Evolutionary conservation across 2,113 vertebrate genomes (phyloP).

Genomic region (Sphaerodactylus townsendi): DNA sequence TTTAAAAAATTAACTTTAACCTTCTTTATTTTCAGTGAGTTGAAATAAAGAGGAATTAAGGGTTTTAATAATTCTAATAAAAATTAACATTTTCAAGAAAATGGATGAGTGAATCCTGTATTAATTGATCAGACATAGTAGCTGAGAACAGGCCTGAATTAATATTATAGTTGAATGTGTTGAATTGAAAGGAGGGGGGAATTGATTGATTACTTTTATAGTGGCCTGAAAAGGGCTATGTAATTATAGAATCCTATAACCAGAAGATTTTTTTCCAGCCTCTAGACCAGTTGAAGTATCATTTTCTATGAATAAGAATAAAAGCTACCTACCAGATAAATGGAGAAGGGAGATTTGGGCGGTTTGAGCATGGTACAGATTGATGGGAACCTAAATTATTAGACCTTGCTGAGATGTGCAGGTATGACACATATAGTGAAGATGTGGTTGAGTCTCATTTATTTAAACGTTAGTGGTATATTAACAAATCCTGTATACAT

Average conservation of each 20-base stretch:
- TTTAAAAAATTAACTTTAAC: too few relatives aligned
- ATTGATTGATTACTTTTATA: background rate
- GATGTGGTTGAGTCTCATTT: background rate
- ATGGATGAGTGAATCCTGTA: background rate
- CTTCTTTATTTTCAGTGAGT: background rate
- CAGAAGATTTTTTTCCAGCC: background rate
- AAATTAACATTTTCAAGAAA: background rate
- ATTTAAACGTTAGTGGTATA: background rate
- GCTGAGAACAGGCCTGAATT: background rate
- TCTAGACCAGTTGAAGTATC: background rate
- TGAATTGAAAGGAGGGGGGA: background rate
- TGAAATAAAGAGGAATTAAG: background rate
- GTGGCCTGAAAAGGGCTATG: background rate
- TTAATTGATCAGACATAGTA: background rate
- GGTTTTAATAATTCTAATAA: background rate
- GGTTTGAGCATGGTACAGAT: background rate
- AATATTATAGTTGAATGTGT: background rate
- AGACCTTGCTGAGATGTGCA: background rate
- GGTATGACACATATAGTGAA: background rate
- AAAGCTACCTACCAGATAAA: background rate
- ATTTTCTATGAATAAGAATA: background rate
- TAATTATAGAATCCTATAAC: background rate
- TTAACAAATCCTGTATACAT: background rate
- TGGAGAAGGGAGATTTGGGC: background rate
- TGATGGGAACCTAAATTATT: background rate